Evolutionary conservation across 2,113 vertebrate species (phyloP), one percentile per base, ranked within the genome.

Genomic region (Pseudorectes ferrugineus): DNA sequence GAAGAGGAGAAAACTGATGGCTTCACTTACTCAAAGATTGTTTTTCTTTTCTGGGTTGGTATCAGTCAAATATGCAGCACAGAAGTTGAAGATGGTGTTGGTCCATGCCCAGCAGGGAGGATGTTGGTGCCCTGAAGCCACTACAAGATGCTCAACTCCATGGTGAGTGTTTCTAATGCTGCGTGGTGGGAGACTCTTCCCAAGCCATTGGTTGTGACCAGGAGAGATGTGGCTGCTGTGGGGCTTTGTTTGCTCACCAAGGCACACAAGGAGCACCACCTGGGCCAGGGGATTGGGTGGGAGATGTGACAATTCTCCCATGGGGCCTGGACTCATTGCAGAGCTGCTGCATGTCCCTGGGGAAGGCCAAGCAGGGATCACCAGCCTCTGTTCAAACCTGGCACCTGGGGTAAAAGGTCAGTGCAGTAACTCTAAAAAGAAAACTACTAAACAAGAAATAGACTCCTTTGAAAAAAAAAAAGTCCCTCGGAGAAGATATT

Each of bases 401-500:
- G 72, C 86, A 55, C 75, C 49, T 13, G 66, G 49, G 89, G 42
- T 77, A 80, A 94, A 82, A 92, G 93, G 80, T 84, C 12, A 21
- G 66, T 3, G 6, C 29, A 49, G 65, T 57, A 81, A 91, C 71
- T 92, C 96, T 86, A 24, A 88, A 94, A 96, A 91, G 38, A 79
- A 95, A 97, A 94, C 92, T 77, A 89, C 83, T 73, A 68, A 95
- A 89, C 49, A 94, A 95, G 94, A 96, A 93, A 87, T 70, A 92
- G 93, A 92, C 76, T 89, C 73, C 67, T 93, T 81, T 59, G 8
- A 48, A 45, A 75, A 48, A 26, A 67, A 85, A 77, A 89, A 93
- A 74, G 90, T 95, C 94, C 95, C 96, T 89, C 7, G 25, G 96
- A 95, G 95, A 90, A 96, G 92, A 75, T 91, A 92, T 94, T 95